Evolutionary conservation across 2,113 vertebrate species (phyloP).

Genomic region (Trogon melanurus): DNA sequence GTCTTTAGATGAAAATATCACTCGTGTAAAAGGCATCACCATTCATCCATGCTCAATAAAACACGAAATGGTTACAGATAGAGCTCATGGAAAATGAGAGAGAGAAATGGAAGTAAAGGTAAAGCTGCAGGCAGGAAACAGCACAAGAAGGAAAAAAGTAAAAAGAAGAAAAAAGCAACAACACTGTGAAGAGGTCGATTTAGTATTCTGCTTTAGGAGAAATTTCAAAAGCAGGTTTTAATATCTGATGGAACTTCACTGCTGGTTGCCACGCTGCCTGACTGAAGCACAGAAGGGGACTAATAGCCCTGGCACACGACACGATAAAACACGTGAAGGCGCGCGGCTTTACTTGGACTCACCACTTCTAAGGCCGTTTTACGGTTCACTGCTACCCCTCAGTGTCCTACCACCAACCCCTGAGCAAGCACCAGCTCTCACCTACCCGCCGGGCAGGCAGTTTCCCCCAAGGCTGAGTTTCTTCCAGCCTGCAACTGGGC

Average conservation of each 20-base stretch:
- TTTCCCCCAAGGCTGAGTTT: neutral
- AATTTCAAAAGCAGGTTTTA: conserved; percentile 27
- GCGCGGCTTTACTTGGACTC: neutral
- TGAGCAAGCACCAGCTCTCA: neutral
- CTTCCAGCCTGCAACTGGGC: neutral
- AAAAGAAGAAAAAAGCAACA: neutral
- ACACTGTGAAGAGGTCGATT: neutral
- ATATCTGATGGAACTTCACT: conserved; percentile 24
- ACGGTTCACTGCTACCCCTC: neutral
- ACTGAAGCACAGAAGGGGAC: conserved; percentile 33
- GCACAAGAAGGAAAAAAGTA: neutral
- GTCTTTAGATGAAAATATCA: conserved; percentile 52
- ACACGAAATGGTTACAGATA: conserved; percentile 64
- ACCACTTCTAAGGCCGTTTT: neutral
- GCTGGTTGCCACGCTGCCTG: neutral
- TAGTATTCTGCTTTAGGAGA: conserved; percentile 16
- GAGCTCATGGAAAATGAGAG: conserved; percentile 40
- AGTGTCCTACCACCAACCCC: neutral
- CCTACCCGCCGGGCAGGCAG: neutral
- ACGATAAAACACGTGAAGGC: neutral
- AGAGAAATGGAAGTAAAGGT: conserved; percentile 42
- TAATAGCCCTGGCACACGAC: neutral
- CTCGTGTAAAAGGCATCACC: conserved; percentile 58
- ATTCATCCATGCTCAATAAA: conserved; percentile 70
- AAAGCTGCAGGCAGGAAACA: conserved; percentile 27